A percentile compares a stretch with the other conserved stretches of the same genome.
phyloP scores from a whole-genome alignment of 1,140 invertebrate genomes.

The Zaprionus inermis region DNA sequence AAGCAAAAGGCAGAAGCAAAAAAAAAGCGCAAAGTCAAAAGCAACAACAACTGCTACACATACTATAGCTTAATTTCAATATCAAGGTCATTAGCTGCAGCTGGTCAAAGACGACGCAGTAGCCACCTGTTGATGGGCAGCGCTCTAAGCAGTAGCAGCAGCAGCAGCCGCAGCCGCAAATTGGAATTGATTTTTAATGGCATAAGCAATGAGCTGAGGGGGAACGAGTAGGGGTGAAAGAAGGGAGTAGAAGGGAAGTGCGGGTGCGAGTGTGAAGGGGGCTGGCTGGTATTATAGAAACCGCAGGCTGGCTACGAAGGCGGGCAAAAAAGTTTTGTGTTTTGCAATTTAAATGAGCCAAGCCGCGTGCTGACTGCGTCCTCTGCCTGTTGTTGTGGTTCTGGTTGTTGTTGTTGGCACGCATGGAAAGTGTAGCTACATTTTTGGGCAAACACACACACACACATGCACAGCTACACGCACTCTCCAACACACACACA shows the following conservation, averaged over 20 bases:
- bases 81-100: conserved; percentile 78
- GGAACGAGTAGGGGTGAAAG: neutral
- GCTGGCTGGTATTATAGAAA: conserved; percentile 18
- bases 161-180: conserved; percentile 11
- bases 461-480: neutral
- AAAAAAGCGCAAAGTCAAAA: neutral
- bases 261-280: neutral
- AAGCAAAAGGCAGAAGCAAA: conserved; percentile 17
- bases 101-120: conserved; percentile 46
- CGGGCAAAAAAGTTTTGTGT: conserved; percentile 7
- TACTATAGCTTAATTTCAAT: conserved; percentile 70
- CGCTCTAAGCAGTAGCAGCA: conserved; percentile 1
- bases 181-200: conserved; percentile 55
- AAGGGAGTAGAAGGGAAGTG: neutral
- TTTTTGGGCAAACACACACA: conserved; percentile 32
- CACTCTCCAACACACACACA: neutral
- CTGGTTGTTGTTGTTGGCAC: conserved; percentile 43
- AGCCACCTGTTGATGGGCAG: conserved; percentile 33
- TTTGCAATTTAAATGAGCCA: conserved; percentile 65
- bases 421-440: conserved; percentile 34
- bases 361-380: conserved; percentile 14
- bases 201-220: neutral
- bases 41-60: neutral
- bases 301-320: neutral
- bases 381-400: neutral